phyloP scores from a whole-genome alignment of 2,113 vertebrate genomes.

The Halichoerus grypus region DNA sequence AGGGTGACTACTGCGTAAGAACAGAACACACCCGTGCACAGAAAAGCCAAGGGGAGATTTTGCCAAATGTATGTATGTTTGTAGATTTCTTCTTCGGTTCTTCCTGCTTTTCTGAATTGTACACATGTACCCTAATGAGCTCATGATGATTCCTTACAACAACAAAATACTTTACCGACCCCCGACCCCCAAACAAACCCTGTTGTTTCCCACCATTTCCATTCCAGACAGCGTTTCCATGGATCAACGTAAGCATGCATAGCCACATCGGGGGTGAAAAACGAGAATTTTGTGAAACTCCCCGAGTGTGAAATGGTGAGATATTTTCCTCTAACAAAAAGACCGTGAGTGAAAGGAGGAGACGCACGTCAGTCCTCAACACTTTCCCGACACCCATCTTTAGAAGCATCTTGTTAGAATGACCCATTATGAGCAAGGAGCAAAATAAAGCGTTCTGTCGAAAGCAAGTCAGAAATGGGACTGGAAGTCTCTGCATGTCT shows the following conservation, averaged over 20 bases:
- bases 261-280: background rate
- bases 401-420: background rate
- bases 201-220: background rate
- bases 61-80: background rate
- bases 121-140: background rate
- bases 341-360: background rate
- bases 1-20: background rate
- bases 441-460: background rate
- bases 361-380: background rate
- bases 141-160: background rate
- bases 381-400: no score
- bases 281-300: background rate
- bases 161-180: background rate
- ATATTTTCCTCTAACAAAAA: background rate
- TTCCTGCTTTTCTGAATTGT: background rate
- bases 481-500: background rate
- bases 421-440: background rate
- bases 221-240: background rate
- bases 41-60: background rate
- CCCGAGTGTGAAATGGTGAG: background rate
- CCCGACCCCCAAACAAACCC: background rate
- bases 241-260: background rate
- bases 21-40: accelerated
- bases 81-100: background rate
- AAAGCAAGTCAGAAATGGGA: background rate